Conservation (phyloP, 1,140 invertebrate species). For the Apocrypta bakeri region DNA sequence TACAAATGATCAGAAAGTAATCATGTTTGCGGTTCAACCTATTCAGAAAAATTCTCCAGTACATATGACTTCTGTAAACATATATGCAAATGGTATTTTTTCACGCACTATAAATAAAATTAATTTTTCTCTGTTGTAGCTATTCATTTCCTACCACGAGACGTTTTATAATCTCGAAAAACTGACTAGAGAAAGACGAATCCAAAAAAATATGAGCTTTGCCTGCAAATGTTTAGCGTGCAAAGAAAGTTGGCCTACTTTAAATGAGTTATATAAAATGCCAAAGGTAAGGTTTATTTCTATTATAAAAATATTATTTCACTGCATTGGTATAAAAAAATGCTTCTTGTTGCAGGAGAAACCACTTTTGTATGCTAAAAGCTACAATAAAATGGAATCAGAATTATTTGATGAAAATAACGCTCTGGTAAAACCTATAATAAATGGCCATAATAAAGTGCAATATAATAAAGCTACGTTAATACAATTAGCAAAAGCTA, state of each 20-base stretch:
- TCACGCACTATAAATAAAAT: too few species aligned
- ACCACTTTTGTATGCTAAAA: conserved; percentile 4
- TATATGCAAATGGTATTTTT: conserved; percentile 27
- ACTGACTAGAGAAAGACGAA: background rate
- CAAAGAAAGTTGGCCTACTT: conserved; percentile 35
- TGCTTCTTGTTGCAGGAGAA: conserved; percentile 15
- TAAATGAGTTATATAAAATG: conserved; percentile 39
- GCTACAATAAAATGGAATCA: conserved; percentile 22
- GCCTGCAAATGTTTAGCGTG: conserved; percentile 26
- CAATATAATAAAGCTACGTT: conserved; percentile 20
- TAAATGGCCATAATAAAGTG: background rate
- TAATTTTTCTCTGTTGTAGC: conserved; percentile 8
- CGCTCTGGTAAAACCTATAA: conserved; percentile 20
- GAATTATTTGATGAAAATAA: conserved; percentile 33
- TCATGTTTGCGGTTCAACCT: conserved; percentile 20
- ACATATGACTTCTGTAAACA: background rate
- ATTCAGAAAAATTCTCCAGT: conserved; percentile 42
- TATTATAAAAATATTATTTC: background rate
- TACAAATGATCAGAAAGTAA: conserved; percentile 13
- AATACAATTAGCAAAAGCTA: conserved; percentile 7
- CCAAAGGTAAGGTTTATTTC: conserved; percentile 32
- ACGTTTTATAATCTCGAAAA: background rate
- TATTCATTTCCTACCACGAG: conserved; percentile 14
- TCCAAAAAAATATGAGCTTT: conserved; percentile 22
- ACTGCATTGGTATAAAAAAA: background rate